These are phyloP conservation scores for Marcusenius ussheri DNA, from an alignment of 2,113 vertebrate genomes.

Conservation along the genomic window DNA sequence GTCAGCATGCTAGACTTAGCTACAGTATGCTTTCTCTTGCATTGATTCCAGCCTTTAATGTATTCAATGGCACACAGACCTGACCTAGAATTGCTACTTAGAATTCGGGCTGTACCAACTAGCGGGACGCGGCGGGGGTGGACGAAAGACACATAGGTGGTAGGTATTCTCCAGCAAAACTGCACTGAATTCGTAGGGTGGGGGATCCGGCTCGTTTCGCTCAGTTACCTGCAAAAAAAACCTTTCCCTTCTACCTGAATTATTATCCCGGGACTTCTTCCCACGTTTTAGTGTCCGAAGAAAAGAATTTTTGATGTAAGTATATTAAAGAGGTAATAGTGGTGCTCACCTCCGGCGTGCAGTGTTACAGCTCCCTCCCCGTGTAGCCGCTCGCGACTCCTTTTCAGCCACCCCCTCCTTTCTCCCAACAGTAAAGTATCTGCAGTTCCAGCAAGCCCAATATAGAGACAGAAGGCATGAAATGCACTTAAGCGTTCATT, in stretches of 20 bases:
- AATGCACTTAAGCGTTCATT: background rate
- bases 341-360: constrained; percentile 1
- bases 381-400: background rate
- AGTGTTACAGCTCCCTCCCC: background rate
- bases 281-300: background rate
- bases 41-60: constrained; percentile 36
- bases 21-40: background rate
- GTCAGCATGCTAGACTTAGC: background rate
- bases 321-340: background rate
- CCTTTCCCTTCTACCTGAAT: background rate
- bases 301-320: background rate
- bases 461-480: background rate
- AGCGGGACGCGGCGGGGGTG: constrained; percentile 37
- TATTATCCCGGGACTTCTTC: background rate
- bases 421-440: background rate
- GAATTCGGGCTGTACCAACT: constrained; percentile 65
- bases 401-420: background rate
- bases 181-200: background rate
- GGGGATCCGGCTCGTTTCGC: background rate
- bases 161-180: background rate
- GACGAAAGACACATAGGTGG: background rate
- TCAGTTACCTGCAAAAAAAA: background rate
- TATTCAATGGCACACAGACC: constrained; percentile 60
- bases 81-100: constrained; percentile 71
- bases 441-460: constrained; percentile 3